Base-by-base conservation (phyloP, 2,797 vertebrate species). In the Poeciliopsis presidionis region DNA sequence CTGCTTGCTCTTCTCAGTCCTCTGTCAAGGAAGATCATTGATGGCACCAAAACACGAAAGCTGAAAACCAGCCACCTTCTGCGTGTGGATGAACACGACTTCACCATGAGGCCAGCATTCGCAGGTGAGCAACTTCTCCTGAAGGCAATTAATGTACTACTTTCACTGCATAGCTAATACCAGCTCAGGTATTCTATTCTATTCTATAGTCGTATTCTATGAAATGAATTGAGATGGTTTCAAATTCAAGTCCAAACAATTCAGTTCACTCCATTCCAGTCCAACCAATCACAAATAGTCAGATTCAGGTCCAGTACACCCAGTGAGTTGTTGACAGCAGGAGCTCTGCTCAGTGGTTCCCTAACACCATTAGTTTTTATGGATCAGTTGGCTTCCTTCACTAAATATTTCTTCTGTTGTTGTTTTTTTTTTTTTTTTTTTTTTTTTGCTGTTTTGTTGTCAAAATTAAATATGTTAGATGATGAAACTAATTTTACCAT, bases 91-190 rank as follows among this genome's bases (percentile, higher is more conserved):
- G 96, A 98, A 43, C 98, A 99, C 0, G 98, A 99, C 89, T 99
- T 99, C 91, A 97, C 96, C 88, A 97, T 99, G 97, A 95, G 98
- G 81, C 98, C 98, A 0, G 97, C 97, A 69, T 99, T 99, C 43
- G 98, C 97, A 96, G 98, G 98, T 98, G 93, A 94, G 73, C 12
- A 70, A 36, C 76, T 5, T 69, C 55, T 36, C 14, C 2, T 36
- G 59, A 36, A 18, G 36, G 30, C 28, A 59, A 12, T 59, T 25
- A 5, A 28, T 14, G 36, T 39, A 41, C 18, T 20, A 41, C 33
- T 39, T 20, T 39, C 14, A 2, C 63, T 39, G 36, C 6, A 22
- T 20, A 9, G 8, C 8, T 39, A 22, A 22, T 22, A 65, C 9
- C 63, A 65, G 20, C 18, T 39, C 7, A 69, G 22, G 12, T 69